Evolutionary conservation across 2,888 invertebrate species (phyloP), one percentile per base, ranked within the genome.

Genomic region (Clostera curtula): DNA sequence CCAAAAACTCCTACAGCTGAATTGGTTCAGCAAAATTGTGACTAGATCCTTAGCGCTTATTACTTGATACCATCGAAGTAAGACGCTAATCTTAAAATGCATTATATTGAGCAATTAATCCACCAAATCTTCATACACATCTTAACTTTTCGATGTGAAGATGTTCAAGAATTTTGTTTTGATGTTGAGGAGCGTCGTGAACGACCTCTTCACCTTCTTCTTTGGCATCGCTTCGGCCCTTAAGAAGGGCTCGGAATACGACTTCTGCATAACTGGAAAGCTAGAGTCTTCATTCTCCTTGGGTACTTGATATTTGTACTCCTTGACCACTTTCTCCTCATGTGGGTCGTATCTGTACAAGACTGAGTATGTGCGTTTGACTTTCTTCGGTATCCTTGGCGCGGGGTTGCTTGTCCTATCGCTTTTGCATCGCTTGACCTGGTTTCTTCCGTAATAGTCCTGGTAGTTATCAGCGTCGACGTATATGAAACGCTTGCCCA

Each of bases 101-200:
- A 79, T 60, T 48, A 29, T 59, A 55, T 82, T 83, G 82, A 82
- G 82, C 82, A 82, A 82, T 51, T 61, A 57, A 55, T 55, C 57
- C 56, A 40, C 30, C 46, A 38, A 27, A 32, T 30, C 14, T 28
- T 32, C 19, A 19, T 21, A 31, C 32, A 26, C 17, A 38, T 27
- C 52, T 66, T 79, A 83, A 63, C 77, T 73, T 47, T 82, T 83
- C 3, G 72, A 62, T 17, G 72, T 50, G 49, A 83, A 83, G 29
- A 83, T 82, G 45, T 83, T 83, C 25, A 83, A 57, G 53, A 83
- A 71, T 34, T 82, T 83, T 1, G 82, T 73, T 50, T 82, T 83
- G 43, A 83, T 82, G 43, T 71, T 82, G 18, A 83, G 47, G 3
- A 83, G 53, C 1, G 82, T 79, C 1, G 83, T 83, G 43, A 83